Percentiles rank a stretch among this genome's conserved stretches.
These are phyloP conservation scores for Anolis carolinensis DNA, from an alignment of 2,113 vertebrate species.

Conservation along the genomic window DNA sequence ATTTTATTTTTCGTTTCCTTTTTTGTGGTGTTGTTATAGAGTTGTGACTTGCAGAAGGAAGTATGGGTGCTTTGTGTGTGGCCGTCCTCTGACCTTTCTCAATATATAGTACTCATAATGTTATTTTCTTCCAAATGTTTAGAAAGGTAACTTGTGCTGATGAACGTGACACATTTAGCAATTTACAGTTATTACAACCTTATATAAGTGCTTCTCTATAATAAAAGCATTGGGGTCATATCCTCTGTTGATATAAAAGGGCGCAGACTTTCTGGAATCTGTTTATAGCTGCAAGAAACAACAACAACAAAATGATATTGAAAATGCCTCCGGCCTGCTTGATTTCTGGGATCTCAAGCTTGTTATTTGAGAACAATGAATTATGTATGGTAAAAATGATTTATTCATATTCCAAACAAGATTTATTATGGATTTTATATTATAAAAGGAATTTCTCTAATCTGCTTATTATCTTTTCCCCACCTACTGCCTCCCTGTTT, in stretches of 20 bases:
- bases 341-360: slow-evolving; percentile 21
- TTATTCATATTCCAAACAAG: slow-evolving; percentile 61
- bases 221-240: background rate
- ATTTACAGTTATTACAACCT: background rate
- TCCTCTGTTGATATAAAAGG: rapidly evolving
- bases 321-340: background rate
- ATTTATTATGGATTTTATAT: slow-evolving; percentile 61
- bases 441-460: slow-evolving; percentile 61
- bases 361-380: slow-evolving; percentile 54
- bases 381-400: slow-evolving; percentile 55
- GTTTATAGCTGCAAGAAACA: background rate
- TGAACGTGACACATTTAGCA: background rate
- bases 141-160: background rate
- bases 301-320: rapidly evolving
- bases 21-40: background rate
- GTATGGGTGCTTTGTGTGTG: background rate
- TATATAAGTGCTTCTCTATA: background rate
- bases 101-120: background rate
- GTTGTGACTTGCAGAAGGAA: background rate
- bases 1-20: too few species aligned
- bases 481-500: background rate
- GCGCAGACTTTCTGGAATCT: background rate
- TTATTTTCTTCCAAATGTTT: background rate
- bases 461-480: slow-evolving; percentile 43
- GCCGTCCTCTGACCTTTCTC: background rate